These are phyloP conservation scores for Catalaphyllia jardinei DNA, from an alignment of 64 coral and sea anemone genomes.

Conservation along the genomic window DNA sequence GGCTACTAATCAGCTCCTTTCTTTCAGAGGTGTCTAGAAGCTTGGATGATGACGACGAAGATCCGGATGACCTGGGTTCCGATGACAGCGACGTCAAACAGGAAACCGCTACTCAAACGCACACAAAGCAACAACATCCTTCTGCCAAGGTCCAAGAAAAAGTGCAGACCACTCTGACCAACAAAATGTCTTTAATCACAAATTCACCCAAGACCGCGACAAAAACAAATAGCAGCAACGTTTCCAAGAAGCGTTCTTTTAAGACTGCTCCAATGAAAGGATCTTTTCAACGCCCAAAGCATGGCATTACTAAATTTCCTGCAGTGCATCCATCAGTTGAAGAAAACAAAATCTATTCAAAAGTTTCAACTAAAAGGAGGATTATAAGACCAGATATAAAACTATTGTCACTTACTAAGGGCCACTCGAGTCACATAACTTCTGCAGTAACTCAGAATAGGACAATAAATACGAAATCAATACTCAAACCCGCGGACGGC, in stretches of 20 bases:
- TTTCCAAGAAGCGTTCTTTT: not conserved
- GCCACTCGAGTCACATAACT: not conserved
- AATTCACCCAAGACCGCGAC: not conserved
- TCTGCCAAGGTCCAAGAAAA: not conserved
- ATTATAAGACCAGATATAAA: not conserved
- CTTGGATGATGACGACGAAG: constrained; percentile 38
- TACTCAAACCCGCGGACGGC: too few relatives aligned
- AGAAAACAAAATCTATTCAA: not conserved
- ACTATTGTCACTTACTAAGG: not conserved
- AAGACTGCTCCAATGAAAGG: not conserved
- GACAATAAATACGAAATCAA: not conserved
- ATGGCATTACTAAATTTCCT: not conserved
- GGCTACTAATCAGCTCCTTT: not conserved
- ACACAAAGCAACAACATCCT: not conserved
- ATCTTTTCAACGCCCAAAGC: not conserved
- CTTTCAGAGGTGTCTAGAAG: constrained; percentile 33
- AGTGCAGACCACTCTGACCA: not conserved
- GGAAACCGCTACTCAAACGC: not conserved
- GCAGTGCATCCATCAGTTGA: not conserved
- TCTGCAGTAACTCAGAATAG: not conserved
- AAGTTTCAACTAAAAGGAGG: not conserved
- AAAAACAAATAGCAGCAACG: not conserved
- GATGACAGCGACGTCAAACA: not conserved
- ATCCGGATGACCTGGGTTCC: constrained; percentile 37
- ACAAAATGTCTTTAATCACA: not conserved